Conservation (phyloP, 2,113 vertebrate genomes). For the Grantiella picta region DNA sequence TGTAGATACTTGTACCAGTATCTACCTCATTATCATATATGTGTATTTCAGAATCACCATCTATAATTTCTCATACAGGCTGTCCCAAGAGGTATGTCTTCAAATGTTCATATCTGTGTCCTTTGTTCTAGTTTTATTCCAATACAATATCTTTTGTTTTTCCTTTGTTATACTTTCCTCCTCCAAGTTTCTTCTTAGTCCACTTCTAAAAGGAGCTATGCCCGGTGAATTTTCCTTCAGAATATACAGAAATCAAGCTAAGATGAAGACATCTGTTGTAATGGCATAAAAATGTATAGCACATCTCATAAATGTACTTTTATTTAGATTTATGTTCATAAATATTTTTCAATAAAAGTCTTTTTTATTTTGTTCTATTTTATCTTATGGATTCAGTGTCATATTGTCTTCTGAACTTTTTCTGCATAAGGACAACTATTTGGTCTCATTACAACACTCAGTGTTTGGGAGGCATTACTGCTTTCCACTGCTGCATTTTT, state of each 20-base stretch:
- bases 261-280: not conserved
- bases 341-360: not conserved
- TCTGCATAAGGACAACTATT: not conserved
- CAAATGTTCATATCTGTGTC: not conserved
- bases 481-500: not conserved
- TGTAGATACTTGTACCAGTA: not conserved
- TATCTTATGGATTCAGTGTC: not conserved
- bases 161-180: not conserved
- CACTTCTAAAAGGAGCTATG: not conserved
- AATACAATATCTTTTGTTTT: not conserved
- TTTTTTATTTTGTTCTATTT: not conserved
- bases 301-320: not conserved
- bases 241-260: not conserved
- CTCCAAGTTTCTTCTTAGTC: not conserved
- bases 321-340: not conserved
- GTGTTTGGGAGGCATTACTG: not conserved
- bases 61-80: not conserved
- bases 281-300: not conserved
- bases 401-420: not conserved
- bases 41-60: not conserved
- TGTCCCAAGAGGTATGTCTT: not conserved
- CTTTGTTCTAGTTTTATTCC: not conserved
- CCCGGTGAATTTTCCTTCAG: not conserved
- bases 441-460: not conserved
- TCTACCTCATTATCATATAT: not conserved